Evolutionary conservation across 2,888 invertebrate genomes (phyloP).

Genomic region (Oligia latruncula): DNA sequence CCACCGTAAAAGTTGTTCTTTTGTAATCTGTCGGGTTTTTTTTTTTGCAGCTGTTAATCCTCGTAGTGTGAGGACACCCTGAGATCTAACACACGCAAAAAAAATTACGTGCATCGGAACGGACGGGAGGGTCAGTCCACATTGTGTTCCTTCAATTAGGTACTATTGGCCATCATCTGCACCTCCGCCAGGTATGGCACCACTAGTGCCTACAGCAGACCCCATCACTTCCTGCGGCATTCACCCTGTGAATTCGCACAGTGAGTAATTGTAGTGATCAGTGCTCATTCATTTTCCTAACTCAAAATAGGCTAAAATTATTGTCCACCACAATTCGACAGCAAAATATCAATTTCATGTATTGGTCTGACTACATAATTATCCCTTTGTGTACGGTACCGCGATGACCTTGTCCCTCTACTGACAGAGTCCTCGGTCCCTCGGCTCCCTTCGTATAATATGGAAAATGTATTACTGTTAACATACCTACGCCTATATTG

Average conservation of each 20-base stretch:
- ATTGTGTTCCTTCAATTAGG: background rate
- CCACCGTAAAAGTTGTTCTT: background rate
- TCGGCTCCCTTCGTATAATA: slow-evolving; percentile 2
- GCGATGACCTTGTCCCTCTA: slow-evolving; percentile 14
- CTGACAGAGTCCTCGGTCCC: slow-evolving; percentile 25
- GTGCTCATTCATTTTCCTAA: background rate
- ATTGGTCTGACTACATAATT: slow-evolving; percentile 24
- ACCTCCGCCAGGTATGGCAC: background rate
- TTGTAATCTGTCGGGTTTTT: background rate
- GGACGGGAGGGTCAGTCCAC: background rate
- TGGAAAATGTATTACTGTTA: slow-evolving; percentile 24
- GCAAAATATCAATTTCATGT: slow-evolving; percentile 37
- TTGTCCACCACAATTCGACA: background rate
- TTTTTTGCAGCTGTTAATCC: background rate
- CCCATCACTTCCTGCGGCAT: background rate
- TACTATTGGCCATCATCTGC: too few relatives aligned
- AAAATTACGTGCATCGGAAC: too few relatives aligned
- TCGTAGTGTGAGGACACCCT: too few relatives aligned
- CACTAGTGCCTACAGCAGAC: background rate
- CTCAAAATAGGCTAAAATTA: background rate
- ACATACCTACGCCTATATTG: background rate
- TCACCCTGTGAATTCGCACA: background rate
- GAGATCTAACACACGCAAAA: too few relatives aligned
- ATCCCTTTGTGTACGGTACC: slow-evolving; percentile 14
- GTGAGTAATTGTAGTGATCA: background rate